These are phyloP conservation scores for Xenopus laevis DNA, from an alignment of 2,113 vertebrate genomes.

Conservation along the genomic window DNA sequence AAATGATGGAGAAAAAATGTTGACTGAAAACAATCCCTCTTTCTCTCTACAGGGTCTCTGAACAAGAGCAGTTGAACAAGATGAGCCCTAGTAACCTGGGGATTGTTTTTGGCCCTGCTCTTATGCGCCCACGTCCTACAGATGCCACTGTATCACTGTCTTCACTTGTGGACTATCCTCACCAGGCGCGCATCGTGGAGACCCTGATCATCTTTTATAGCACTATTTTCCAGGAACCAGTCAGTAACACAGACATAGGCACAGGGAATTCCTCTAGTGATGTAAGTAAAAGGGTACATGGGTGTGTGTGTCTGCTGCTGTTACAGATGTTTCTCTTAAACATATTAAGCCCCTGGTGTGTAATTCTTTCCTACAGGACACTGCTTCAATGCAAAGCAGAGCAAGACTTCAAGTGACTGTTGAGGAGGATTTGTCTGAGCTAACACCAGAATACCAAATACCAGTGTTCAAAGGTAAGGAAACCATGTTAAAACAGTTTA, in stretches of 20 bases:
- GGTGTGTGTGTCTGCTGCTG: not conserved
- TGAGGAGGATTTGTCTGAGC: constrained; percentile 8
- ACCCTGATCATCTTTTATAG: constrained; percentile 83
- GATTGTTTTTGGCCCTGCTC: constrained; percentile 89
- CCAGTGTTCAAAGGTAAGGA: constrained; percentile 42
- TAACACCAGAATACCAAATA: not conserved
- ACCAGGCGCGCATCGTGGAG: constrained; percentile 90
- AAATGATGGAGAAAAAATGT: too few relatives aligned
- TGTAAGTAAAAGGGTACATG: constrained; percentile 9
- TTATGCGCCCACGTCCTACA: constrained; percentile 89
- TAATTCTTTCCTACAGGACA: constrained; percentile 38
- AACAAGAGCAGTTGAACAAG: constrained; percentile 90
- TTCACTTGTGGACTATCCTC: constrained; percentile 93
- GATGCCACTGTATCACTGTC: constrained; percentile 90
- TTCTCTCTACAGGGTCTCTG: constrained; percentile 74
- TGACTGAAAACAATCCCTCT: too few relatives aligned
- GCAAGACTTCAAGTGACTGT: not conserved
- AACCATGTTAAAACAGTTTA: too few relatives aligned
- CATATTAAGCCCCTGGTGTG: fast-evolving
- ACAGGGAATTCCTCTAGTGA: not conserved
- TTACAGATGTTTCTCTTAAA: not conserved
- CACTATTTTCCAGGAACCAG: constrained; percentile 65
- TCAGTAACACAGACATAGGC: constrained; percentile 18
- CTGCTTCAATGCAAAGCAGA: fast-evolving
- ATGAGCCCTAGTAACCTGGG: constrained; percentile 93